A percentile compares a stretch with the other conserved stretches of the same genome.
These are phyloP conservation scores for Cephalotes varians DNA, from an alignment of 2,888 invertebrate genomes.

Conservation along the genomic window DNA sequence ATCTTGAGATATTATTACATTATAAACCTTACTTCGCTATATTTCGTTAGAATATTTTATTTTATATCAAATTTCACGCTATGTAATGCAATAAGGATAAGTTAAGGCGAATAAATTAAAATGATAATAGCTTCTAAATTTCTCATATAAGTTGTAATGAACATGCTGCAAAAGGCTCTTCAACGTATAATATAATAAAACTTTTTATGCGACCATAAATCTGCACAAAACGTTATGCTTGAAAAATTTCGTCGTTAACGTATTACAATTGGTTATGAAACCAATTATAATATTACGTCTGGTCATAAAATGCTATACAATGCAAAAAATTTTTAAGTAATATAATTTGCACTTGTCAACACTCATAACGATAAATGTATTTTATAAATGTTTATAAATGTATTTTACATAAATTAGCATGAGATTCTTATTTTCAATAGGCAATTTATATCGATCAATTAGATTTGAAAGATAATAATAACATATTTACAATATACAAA, in stretches of 20 bases:
- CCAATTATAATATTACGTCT: not conserved
- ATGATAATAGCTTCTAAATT: constrained; percentile 48
- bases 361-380: not conserved
- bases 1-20: constrained; percentile 33
- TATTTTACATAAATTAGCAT: not conserved
- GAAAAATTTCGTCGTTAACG: not conserved
- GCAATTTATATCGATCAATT: not conserved
- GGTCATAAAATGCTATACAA: not conserved
- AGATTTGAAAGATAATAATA: not conserved
- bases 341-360: not conserved
- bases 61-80: constrained; percentile 40
- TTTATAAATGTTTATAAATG: not conserved
- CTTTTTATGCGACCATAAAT: constrained; percentile 25
- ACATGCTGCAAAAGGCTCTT: constrained; percentile 11
- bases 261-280: not conserved
- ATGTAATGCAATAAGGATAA: constrained; percentile 39
- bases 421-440: not conserved
- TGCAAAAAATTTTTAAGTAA: not conserved
- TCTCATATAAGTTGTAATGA: constrained; percentile 46
- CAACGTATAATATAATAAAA: constrained; percentile 23
- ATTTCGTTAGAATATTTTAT: constrained; percentile 1
- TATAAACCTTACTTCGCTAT: constrained; percentile 28
- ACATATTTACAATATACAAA: not conserved
- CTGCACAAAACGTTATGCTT: not conserved
- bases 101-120: constrained; percentile 52